Conservation (phyloP, 2,888 invertebrate species). For the Mesochorus sp. region DNA sequence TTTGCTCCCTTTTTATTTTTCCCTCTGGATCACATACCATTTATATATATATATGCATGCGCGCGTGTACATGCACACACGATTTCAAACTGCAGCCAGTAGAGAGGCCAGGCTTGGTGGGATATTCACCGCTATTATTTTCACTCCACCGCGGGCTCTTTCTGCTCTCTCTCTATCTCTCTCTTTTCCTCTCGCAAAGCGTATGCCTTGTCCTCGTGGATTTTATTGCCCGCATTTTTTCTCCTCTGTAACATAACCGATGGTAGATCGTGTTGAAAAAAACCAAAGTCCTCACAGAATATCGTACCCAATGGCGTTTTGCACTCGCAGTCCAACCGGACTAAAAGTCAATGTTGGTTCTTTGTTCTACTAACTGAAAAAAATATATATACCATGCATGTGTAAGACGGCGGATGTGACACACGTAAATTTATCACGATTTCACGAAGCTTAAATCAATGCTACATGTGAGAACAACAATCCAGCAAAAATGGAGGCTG, state of each 20-base stretch:
- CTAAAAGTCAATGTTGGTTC: constrained; percentile 13
- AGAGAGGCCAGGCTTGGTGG: constrained; percentile 30
- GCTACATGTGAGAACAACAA: no score
- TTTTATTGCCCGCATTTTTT: constrained; percentile 60
- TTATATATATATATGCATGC: no score
- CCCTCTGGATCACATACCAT: constrained; percentile 36
- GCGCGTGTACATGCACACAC: background rate
- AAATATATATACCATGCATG: no score
- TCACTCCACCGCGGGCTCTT: constrained; percentile 31
- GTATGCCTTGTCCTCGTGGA: constrained; percentile 57
- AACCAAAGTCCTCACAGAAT: constrained; percentile 35
- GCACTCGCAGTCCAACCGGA: constrained; percentile 34
- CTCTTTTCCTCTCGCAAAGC: background rate
- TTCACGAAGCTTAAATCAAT: no score
- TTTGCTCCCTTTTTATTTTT: constrained; percentile 14
- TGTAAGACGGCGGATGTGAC: no score
- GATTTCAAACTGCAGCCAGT: constrained; percentile 8
- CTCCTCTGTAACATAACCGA: constrained; percentile 52
- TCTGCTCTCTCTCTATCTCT: constrained; percentile 5
- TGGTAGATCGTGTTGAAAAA: constrained; percentile 55
- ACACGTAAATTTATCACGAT: no score
- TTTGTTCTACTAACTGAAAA: background rate
- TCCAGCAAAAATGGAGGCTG: no score
- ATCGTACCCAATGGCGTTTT: constrained; percentile 34
- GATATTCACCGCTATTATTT: constrained; percentile 62